Evolutionary conservation across 2,113 vertebrate genomes (phyloP).

Genomic region (Hippocampus comes): DNA sequence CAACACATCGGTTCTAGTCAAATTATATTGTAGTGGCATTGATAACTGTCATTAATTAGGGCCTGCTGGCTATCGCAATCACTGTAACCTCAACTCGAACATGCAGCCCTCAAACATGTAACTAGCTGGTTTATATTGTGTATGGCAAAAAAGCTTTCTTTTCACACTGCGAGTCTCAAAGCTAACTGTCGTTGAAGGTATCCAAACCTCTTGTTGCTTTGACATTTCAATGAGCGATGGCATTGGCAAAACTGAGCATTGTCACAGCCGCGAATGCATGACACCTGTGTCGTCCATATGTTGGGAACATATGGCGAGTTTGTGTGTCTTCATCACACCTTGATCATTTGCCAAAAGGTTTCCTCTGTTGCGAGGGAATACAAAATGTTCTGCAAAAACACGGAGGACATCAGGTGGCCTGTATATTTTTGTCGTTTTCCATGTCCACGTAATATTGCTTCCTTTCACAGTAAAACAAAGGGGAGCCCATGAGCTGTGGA

Average conservation of each 20-base stretch:
- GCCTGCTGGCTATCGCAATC: neutral
- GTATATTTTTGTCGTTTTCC: neutral
- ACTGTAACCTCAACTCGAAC: neutral
- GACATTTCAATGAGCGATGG: constrained; percentile 52
- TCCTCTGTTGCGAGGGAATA: constrained; percentile 1
- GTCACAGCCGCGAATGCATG: constrained; percentile 18
- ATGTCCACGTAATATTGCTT: neutral
- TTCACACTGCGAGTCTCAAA: neutral
- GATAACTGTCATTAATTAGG: neutral
- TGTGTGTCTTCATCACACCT: constrained; percentile 17
- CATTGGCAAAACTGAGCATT: constrained; percentile 44
- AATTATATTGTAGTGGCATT: neutral
- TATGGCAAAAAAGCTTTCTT: neutral
- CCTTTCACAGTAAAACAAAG: neutral
- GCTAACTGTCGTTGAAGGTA: constrained; percentile 16
- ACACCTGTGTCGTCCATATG: constrained; percentile 24
- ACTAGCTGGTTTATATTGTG: neutral
- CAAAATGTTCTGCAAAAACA: constrained; percentile 2
- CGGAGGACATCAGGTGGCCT: neutral
- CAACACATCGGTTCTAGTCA: neutral
- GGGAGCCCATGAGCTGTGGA: neutral
- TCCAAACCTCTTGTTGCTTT: constrained; percentile 11
- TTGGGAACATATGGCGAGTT: constrained; percentile 19
- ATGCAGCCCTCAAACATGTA: neutral
- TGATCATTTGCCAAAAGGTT: constrained; percentile 14